Base-by-base conservation (phyloP, 2,113 vertebrate species). In the Cettia cetti region DNA sequence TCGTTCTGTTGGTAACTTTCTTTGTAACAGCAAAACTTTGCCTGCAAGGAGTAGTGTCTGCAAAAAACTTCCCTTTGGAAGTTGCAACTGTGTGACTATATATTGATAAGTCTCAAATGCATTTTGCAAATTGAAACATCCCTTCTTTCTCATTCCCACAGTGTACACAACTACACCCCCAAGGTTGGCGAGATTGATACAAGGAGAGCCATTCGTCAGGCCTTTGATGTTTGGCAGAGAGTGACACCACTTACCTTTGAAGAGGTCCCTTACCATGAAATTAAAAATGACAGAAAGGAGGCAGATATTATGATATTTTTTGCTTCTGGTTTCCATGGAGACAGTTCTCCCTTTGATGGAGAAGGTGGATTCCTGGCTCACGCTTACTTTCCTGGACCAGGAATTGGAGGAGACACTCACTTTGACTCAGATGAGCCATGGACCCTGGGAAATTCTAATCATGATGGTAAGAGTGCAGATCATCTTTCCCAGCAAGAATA, bases 281-380 rank as follows among this genome's bases (percentile, higher is more conserved):
- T 99, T 94, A 99, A 99, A 98, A 99, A 98, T 71, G 98, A 99
- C 96, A 98, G 99, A 37, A 99, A 99, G 97, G 99, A 99, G 92
- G 99, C 99, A 7, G 99, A 99, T 98, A 99, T 99, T 97, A 99
- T 99, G 99, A 99, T 99, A 96, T 99, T 99, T 98, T 99, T 99
- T 94, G 99, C 99, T 95, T 99, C 99, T 61, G 99, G 99, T 96
- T 99, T 99, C 98, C 99, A 99, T 72, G 99, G 99, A 8, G 99
- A 99, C 98, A 99, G 99, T 94, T 99, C 99, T 66, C 99, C 99
- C 0, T 99, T 99, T 89, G 99, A 99, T 65, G 99, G 99, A 20
- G 99, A 99, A 96, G 99, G 99, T 61, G 99, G 99, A 71, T 99
- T 99, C 96, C 97, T 99, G 90, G 99, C 99, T 87, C 99, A 99